Evolutionary conservation across 2,888 invertebrate species (phyloP).

Genomic region (Euplexia lucipara): DNA sequence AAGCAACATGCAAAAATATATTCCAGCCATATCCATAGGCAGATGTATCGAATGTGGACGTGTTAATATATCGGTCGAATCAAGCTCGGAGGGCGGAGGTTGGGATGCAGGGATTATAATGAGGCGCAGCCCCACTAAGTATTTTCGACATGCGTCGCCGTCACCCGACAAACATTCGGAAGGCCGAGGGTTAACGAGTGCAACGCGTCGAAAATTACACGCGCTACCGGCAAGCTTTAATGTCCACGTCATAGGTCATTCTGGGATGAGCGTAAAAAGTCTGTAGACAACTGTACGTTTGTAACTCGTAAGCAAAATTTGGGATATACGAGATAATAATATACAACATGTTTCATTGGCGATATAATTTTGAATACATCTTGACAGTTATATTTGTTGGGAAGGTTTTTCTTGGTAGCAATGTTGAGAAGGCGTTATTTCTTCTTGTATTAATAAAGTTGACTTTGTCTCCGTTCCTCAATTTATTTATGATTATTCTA

Average conservation of each 20-base stretch:
- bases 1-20: slow-evolving; percentile 30
- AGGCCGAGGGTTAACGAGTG: slow-evolving; percentile 81
- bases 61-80: slow-evolving; percentile 89
- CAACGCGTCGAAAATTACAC: slow-evolving; percentile 81
- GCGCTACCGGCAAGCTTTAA: slow-evolving; percentile 75
- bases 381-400: too few relatives aligned
- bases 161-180: slow-evolving; percentile 89
- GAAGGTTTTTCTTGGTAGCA: too few relatives aligned
- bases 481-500: neutral
- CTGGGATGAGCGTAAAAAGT: slow-evolving; percentile 47
- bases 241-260: slow-evolving; percentile 72
- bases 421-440: neutral
- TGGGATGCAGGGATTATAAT: slow-evolving; percentile 88
- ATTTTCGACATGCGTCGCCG: slow-evolving; percentile 91
- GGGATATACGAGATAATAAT: neutral
- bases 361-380: slow-evolving; percentile 10
- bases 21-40: slow-evolving; percentile 71
- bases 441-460: neutral
- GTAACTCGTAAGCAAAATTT: slow-evolving; percentile 17
- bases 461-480: neutral
- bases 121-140: slow-evolving; percentile 90
- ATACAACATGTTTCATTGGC: slow-evolving; percentile 20
- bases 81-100: slow-evolving; percentile 75
- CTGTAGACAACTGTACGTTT: slow-evolving; percentile 31
- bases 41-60: slow-evolving; percentile 76